These are phyloP conservation scores for Uloborus diversus DNA, from an alignment of 1,140 invertebrate species.

Conservation along the genomic window DNA sequence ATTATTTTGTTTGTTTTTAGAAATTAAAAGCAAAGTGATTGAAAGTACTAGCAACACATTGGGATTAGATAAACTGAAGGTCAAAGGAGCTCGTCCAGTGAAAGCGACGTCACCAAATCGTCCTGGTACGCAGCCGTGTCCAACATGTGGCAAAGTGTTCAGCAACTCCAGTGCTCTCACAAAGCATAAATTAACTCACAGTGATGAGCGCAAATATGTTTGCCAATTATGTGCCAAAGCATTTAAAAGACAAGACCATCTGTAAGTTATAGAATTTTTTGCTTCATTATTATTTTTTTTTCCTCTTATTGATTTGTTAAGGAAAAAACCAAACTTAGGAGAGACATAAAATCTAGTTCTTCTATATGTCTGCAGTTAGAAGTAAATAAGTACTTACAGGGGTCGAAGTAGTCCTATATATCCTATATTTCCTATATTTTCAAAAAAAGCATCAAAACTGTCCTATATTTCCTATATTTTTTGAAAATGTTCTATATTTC, in stretches of 20 bases:
- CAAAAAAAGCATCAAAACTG: too few relatives aligned
- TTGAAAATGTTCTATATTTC: too few relatives aligned
- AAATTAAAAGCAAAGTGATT: constrained; percentile 48
- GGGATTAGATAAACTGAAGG: constrained; percentile 62
- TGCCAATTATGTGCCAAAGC: constrained; percentile 95
- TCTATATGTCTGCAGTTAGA: too few relatives aligned
- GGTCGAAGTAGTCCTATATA: too few relatives aligned
- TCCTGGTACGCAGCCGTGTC: constrained; percentile 75
- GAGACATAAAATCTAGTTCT: too few relatives aligned
- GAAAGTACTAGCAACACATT: constrained; percentile 17
- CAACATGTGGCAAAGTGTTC: constrained; percentile 94
- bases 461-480: too few relatives aligned
- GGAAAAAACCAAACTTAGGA: too few relatives aligned
- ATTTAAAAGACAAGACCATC: constrained; percentile 98
- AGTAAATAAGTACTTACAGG: too few relatives aligned
- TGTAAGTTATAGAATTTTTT: constrained; percentile 77
- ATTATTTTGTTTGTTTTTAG: too few relatives aligned
- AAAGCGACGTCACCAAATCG: constrained; percentile 80
- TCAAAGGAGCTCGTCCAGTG: constrained; percentile 74
- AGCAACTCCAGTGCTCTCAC: constrained; percentile 96
- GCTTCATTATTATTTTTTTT: neutral
- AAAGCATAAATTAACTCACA: constrained; percentile 97
- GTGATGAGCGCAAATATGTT: constrained; percentile 95
- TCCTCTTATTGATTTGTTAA: neutral
- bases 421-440: too few relatives aligned